These are phyloP conservation scores for Nannoperca australis DNA, from an alignment of 2,797 vertebrate genomes.

Conservation along the genomic window DNA sequence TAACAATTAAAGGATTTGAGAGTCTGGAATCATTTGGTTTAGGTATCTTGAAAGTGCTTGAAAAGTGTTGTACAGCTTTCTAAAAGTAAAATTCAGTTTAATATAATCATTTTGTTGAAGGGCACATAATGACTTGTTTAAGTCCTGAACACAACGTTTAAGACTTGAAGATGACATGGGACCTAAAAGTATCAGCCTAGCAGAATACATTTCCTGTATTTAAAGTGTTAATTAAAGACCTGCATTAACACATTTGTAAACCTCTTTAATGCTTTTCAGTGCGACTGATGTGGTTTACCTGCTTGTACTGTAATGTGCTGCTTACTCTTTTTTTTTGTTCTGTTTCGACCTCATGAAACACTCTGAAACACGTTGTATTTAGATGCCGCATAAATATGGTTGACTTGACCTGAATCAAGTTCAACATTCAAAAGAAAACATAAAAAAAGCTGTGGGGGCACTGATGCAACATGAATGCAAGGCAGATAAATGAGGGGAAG, in stretches of 20 bases:
- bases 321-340: constrained; percentile 12
- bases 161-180: neutral
- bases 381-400: constrained; percentile 14
- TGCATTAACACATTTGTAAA: constrained; percentile 38
- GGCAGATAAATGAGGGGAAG: constrained; percentile 30
- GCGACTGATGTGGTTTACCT: constrained; percentile 54
- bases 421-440: neutral
- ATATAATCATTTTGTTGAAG: too few species aligned
- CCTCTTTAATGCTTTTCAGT: constrained; percentile 12
- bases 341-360: constrained; percentile 4
- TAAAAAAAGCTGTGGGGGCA: neutral
- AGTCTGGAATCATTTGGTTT: too few species aligned
- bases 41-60: too few species aligned
- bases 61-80: too few species aligned
- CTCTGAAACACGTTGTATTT: constrained; percentile 3
- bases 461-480: constrained; percentile 10
- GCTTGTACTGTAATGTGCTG: constrained; percentile 9
- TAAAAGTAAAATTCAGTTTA: too few species aligned
- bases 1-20: too few species aligned
- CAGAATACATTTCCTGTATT: constrained; percentile 13
- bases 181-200: neutral
- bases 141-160: neutral
- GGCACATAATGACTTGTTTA: neutral
- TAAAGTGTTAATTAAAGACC: constrained; percentile 21
- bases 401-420: constrained; percentile 25